Conservation (phyloP, 2,797 vertebrate species). For the Phataginus tricuspis region DNA sequence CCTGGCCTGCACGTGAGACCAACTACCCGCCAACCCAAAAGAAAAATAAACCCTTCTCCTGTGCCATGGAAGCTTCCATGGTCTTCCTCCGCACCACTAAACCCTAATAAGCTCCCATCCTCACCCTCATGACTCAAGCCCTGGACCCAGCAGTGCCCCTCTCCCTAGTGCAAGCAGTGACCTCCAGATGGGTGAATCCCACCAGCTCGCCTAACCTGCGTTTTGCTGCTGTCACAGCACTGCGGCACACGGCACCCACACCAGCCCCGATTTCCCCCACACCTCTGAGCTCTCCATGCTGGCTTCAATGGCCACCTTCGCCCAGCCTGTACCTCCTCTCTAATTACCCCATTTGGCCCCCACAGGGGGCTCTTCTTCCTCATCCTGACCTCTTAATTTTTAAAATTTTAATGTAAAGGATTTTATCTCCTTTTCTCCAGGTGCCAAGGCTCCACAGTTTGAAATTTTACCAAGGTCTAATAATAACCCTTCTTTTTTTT, state of each 20-base stretch:
- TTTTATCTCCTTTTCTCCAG: background rate
- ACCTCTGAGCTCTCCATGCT: background rate
- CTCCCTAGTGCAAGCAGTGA: background rate
- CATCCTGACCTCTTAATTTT: background rate
- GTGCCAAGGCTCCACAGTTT: background rate
- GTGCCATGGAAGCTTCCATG: background rate
- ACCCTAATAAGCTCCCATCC: background rate
- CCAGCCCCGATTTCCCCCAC: background rate
- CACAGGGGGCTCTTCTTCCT: background rate
- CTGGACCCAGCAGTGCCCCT: too few relatives aligned
- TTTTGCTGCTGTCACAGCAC: background rate
- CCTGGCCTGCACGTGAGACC: background rate
- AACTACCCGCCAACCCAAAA: too few relatives aligned
- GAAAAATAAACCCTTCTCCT: background rate
- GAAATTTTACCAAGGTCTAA: background rate
- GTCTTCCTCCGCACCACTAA: background rate
- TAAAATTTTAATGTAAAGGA: background rate
- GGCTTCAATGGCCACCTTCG: background rate
- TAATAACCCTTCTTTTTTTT: too few relatives aligned
- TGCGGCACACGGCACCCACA: too few relatives aligned
- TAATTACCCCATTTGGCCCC: background rate
- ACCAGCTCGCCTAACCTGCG: background rate
- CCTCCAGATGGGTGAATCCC: background rate
- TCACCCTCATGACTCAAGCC: background rate
- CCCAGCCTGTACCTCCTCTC: background rate